phyloP scores from a whole-genome alignment of 2,888 invertebrate species.

The Deilephila porcellus region DNA sequence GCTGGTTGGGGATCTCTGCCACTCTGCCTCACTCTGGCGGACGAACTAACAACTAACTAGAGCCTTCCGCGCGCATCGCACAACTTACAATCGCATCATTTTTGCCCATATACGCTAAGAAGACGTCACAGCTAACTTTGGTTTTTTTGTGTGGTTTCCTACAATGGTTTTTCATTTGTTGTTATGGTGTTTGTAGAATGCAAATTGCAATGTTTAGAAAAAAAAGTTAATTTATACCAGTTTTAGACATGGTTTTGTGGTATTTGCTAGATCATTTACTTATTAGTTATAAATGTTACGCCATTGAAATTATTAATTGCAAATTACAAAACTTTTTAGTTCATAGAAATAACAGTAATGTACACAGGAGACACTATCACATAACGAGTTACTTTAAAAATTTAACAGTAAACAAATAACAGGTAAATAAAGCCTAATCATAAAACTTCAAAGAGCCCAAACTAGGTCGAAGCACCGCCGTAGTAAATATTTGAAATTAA shows the following conservation, averaged over 20 bases:
- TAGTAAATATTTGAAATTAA: conserved; percentile 30
- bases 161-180: neutral
- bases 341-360: neutral
- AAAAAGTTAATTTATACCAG: too few species aligned
- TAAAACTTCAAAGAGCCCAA: neutral
- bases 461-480: neutral
- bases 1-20: conserved; percentile 71
- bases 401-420: neutral
- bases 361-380: neutral
- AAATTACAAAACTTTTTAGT: neutral
- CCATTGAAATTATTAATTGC: too few species aligned
- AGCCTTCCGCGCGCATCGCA: conserved; percentile 48
- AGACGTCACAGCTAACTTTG: neutral
- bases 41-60: conserved; percentile 71
- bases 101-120: neutral
- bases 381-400: neutral
- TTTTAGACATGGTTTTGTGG: too few species aligned
- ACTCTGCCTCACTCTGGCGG: conserved; percentile 66
- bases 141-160: neutral
- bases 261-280: too few species aligned
- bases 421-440: neutral
- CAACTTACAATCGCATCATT: conserved; percentile 5
- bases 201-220: too few species aligned
- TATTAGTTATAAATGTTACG: too few species aligned
- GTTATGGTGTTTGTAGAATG: neutral